Percentiles rank a stretch among this genome's conserved stretches.
These are phyloP conservation scores for Clarias laeviceps DNA, from an alignment of 2,797 vertebrate species.

Conservation along the genomic window DNA sequence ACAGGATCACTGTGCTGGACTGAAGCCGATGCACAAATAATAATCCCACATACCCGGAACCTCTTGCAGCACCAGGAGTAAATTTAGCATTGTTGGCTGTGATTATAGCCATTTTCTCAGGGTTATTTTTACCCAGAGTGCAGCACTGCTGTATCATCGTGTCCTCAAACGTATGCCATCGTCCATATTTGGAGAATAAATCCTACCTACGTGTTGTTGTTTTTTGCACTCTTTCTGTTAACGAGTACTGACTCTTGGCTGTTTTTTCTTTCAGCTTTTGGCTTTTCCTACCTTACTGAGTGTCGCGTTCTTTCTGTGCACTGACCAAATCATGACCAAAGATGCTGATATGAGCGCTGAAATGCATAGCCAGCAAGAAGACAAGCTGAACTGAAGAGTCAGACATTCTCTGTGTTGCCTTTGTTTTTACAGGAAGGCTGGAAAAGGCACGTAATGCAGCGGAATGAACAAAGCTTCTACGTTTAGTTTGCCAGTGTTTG, in stretches of 20 bases:
- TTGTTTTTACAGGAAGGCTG: slow-evolving; percentile 28
- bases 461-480: slow-evolving; percentile 34
- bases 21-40: background rate
- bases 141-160: slow-evolving; percentile 21
- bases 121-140: slow-evolving; percentile 41
- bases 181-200: slow-evolving; percentile 45
- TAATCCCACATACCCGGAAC: background rate
- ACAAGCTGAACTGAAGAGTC: background rate
- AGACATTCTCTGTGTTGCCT: background rate
- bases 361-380: background rate
- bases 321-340: slow-evolving; percentile 36
- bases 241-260: slow-evolving; percentile 58
- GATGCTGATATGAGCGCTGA: slow-evolving; percentile 33
- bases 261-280: slow-evolving; percentile 14
- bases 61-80: background rate
- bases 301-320: slow-evolving; percentile 31
- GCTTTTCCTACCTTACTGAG: slow-evolving; percentile 15
- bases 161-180: slow-evolving; percentile 43
- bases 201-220: slow-evolving; percentile 6
- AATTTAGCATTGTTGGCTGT: slow-evolving; percentile 33
- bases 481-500: slow-evolving; percentile 26
- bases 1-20: background rate
- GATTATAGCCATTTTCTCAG: slow-evolving; percentile 43
- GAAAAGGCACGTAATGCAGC: slow-evolving; percentile 9
- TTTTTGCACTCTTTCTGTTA: slow-evolving; percentile 52